Percentiles rank a stretch among this genome's conserved stretches.
phyloP scores from a whole-genome alignment of 2,113 vertebrate genomes.

The Chiloscyllium plagiosum region DNA sequence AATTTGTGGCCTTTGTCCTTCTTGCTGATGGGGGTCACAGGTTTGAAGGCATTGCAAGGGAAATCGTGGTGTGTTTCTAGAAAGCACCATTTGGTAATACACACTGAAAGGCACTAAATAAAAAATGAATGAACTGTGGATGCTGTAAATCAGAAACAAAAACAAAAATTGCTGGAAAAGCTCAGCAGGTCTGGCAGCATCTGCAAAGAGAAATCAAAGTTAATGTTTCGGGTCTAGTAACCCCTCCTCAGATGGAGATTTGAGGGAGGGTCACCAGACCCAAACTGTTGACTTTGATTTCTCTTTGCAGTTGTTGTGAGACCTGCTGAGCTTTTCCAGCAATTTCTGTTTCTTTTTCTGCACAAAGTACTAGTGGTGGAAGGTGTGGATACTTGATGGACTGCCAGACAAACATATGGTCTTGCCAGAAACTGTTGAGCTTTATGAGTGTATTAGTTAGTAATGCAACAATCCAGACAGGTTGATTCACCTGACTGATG shows the following conservation, averaged over 20 bases:
- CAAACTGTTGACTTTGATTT: too few species aligned
- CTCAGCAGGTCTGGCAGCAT: too few species aligned
- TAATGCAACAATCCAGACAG: neutral
- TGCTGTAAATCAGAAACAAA: too few species aligned
- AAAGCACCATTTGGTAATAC: neutral
- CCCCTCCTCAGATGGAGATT: too few species aligned
- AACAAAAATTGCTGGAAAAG: too few species aligned
- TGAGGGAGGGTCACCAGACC: too few species aligned
- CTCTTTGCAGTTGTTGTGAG: too few species aligned
- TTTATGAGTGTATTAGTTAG: neutral
- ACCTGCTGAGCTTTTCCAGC: too few species aligned
- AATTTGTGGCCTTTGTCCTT: neutral
- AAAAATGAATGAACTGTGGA: too few species aligned
- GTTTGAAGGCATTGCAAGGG: neutral
- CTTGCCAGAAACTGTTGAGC: neutral
- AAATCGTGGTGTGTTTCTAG: neutral
- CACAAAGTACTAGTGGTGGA: neutral
- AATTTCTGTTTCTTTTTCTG: too few species aligned
- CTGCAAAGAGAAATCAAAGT: too few species aligned
- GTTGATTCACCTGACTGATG: neutral
- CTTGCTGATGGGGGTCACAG: neutral
- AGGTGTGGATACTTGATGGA: neutral
- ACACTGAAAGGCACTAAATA: neutral
- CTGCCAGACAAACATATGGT: neutral
- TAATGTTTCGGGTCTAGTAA: too few species aligned